These are phyloP conservation scores for Arrhopalites spinosus DNA, from an alignment of 2,888 invertebrate genomes.

Conservation along the genomic window DNA sequence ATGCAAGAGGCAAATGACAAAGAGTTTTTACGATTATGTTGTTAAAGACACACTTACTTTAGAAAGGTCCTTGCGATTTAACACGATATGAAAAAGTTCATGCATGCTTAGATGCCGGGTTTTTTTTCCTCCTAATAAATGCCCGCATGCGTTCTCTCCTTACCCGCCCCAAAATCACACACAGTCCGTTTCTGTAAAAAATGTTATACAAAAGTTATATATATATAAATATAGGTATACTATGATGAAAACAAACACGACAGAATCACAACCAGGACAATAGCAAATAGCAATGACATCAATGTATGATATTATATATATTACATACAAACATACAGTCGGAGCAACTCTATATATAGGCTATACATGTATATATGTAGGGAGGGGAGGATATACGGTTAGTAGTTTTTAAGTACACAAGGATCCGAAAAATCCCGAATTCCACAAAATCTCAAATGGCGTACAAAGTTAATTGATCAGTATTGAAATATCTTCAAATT, in stretches of 20 bases:
- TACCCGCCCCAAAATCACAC: background rate
- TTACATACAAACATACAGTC: too few relatives aligned
- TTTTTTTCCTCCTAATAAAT: background rate
- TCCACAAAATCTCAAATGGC: too few relatives aligned
- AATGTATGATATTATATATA: background rate
- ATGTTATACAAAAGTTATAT: background rate
- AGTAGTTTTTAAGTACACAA: background rate
- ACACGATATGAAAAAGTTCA: conserved; percentile 86
- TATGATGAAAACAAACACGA: background rate
- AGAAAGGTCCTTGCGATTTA: conserved; percentile 86
- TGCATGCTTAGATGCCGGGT: conserved; percentile 70
- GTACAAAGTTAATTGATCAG: background rate
- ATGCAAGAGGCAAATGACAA: background rate
- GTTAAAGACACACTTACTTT: conserved; percentile 58
- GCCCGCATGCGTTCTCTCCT: conserved; percentile 27
- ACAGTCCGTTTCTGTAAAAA: background rate
- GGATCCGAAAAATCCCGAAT: background rate
- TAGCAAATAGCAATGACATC: background rate
- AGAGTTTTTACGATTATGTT: background rate
- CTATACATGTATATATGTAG: background rate
- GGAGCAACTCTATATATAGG: background rate
- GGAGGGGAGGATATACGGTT: too few relatives aligned
- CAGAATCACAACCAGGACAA: background rate
- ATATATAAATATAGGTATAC: background rate
- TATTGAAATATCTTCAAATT: background rate